Evolutionary conservation across 2,797 vertebrate genomes (phyloP), one percentile per base, ranked within the genome.

Genomic region (Fringilla coelebs): DNA sequence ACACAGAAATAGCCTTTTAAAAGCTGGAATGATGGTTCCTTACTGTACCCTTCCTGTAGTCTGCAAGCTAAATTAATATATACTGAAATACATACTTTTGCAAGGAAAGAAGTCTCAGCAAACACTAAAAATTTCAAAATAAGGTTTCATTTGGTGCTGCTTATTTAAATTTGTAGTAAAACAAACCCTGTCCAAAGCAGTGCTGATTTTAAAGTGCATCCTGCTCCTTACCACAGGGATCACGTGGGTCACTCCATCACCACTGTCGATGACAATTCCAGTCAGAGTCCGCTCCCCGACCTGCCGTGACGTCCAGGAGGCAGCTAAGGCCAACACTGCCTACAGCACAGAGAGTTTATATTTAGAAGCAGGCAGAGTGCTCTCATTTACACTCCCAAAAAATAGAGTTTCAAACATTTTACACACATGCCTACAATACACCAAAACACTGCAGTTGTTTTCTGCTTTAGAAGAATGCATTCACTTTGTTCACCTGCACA

Each of bases 261-360:
- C 98, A 1, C 98, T 98, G 26, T 98, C 98, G 1, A 98, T 97
- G 92, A 98, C 98, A 58, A 96, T 97, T 13, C 98, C 98, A 1
- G 98, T 98, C 79, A 98, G 91, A 25, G 98, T 98, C 17, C 98
- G 95, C 11, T 98, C 97, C 6, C 98, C 98, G 40, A 98, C 98
- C 84, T 98, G 98, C 36, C 98, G 96, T 17, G 98, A 98, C 0
- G 98, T 98, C 98, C 98, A 98, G 12, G 98, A 98, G 10, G 98
- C 98, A 22, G 98, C 98, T 14, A 98, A 95, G 55, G 98, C 97
- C 94, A 98, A 76, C 92, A 98, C 98, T 45, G 98, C 98, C 98
- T 98, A 21, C 34, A 90, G 61, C 25, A 74, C 74, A 88, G 24
- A 84, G 11, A 52, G 52, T 40, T 57, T 28, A 19, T 43, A 83